A percentile compares a stretch with the other conserved stretches of the same genome.
Conservation (phyloP, 2,797 vertebrate genomes). For the Danio kyathit region DNA sequence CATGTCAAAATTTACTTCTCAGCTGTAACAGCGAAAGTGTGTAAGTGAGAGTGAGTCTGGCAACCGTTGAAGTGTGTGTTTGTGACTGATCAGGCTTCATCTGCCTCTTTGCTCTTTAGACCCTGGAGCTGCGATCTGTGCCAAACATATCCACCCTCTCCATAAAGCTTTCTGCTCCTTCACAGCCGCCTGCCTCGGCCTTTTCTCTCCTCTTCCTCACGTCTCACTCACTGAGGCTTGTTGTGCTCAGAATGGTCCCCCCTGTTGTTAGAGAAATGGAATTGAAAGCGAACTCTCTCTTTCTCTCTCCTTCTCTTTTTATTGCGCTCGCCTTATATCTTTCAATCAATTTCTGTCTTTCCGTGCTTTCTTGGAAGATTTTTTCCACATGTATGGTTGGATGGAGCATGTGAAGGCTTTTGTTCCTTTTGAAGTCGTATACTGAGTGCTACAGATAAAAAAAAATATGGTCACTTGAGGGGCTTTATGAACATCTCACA, state of each 20-base stretch:
- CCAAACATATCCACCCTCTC: constrained; percentile 28
- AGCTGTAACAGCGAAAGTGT: neutral
- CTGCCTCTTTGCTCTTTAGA: constrained; percentile 18
- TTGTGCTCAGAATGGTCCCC: constrained; percentile 51
- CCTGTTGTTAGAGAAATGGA: constrained; percentile 56
- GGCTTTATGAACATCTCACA: neutral
- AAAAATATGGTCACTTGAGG: constrained; percentile 4
- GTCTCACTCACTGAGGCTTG: constrained; percentile 37
- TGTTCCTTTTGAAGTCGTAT: constrained; percentile 4
- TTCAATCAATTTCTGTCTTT: constrained; percentile 56
- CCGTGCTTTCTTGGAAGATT: constrained; percentile 49
- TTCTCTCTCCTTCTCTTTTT: constrained; percentile 53
- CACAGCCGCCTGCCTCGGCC: constrained; percentile 29
- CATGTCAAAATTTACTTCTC: neutral
- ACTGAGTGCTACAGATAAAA: neutral
- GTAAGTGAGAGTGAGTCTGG: neutral
- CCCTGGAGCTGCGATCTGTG: constrained; percentile 17
- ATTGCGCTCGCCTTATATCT: constrained; percentile 50
- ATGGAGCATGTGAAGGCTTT: constrained; percentile 14
- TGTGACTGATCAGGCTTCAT: neutral
- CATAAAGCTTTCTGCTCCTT: constrained; percentile 12
- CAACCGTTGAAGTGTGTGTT: neutral
- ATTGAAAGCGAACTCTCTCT: constrained; percentile 49
- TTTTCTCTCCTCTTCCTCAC: constrained; percentile 23
- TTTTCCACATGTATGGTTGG: constrained; percentile 16